A percentile compares a stretch with the other conserved stretches of the same genome.
Evolutionary conservation across 2,113 vertebrate species (phyloP).

Genomic region (Turnix velox): DNA sequence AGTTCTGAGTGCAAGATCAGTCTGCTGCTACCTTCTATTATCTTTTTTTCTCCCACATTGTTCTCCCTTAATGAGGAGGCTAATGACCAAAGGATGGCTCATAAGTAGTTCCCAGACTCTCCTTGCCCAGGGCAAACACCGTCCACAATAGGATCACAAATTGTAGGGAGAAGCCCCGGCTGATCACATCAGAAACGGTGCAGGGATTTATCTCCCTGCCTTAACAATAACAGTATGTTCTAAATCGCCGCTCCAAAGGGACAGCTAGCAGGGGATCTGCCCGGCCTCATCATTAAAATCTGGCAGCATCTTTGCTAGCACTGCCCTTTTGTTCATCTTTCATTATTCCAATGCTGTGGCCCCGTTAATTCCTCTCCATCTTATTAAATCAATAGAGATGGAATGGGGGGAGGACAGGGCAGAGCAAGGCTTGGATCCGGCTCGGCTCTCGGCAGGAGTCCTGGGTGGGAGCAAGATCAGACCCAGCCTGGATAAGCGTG

Average conservation of each 20-base stretch:
- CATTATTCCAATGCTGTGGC: slow-evolving; percentile 35
- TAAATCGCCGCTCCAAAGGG: slow-evolving; percentile 67
- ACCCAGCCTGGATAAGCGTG: rapidly evolving
- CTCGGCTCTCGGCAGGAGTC: background rate
- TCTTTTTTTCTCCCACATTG: slow-evolving; percentile 58
- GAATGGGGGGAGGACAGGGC: background rate
- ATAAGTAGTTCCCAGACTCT: slow-evolving; percentile 79
- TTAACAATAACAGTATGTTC: slow-evolving; percentile 59
- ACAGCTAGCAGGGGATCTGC: slow-evolving; percentile 59
- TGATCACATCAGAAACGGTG: slow-evolving; percentile 84
- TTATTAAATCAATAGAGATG: slow-evolving; percentile 67
- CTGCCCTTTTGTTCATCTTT: slow-evolving; percentile 62
- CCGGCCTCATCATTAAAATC: slow-evolving; percentile 62
- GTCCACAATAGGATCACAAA: slow-evolving; percentile 84
- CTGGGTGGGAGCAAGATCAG: background rate
- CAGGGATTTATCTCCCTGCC: slow-evolving; percentile 71
- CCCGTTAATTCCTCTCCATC: slow-evolving; percentile 61
- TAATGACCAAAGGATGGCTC: slow-evolving; percentile 72
- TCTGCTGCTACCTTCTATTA: slow-evolving; percentile 69
- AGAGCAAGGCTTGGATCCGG: background rate
- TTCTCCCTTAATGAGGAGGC: slow-evolving; percentile 82
- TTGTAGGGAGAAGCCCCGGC: slow-evolving; percentile 61
- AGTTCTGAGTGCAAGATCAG: slow-evolving; percentile 36
- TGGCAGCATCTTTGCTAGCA: slow-evolving; percentile 61
- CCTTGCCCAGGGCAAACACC: slow-evolving; percentile 70